These are phyloP conservation scores for Lerista edwardsae DNA, from an alignment of 2,797 vertebrate genomes.

Conservation along the genomic window DNA sequence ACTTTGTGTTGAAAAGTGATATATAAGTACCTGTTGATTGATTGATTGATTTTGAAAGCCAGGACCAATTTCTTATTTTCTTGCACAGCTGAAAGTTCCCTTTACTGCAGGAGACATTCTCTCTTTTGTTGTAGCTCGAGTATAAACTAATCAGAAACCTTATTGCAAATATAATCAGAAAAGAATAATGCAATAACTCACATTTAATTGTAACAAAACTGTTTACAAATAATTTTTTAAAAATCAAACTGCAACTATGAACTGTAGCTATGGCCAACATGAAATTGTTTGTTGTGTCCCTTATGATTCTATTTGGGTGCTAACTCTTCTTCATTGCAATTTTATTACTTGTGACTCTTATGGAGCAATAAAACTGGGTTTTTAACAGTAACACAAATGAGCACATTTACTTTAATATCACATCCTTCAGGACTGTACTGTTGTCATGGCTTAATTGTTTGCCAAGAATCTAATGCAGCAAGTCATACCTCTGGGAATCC, in stretches of 20 bases:
- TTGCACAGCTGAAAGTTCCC: not conserved
- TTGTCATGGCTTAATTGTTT: not conserved
- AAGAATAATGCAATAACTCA: not conserved
- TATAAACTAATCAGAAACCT: not conserved
- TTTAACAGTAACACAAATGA: not conserved
- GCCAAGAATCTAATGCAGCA: not conserved
- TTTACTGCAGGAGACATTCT: not conserved
- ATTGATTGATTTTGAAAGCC: not conserved
- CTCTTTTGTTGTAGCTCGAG: not conserved
- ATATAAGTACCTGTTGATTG: too few species aligned
- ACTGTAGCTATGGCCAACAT: not conserved
- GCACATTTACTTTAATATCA: constrained; percentile 3
- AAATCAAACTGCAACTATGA: not conserved
- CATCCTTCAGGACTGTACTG: not conserved
- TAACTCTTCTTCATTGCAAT: constrained; percentile 6
- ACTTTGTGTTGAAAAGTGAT: too few species aligned
- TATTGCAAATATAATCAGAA: not conserved
- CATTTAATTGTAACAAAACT: too few species aligned
- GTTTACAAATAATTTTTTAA: too few species aligned
- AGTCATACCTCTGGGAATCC: not conserved
- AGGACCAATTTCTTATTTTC: not conserved
- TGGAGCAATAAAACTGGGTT: not conserved
- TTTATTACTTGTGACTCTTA: not conserved
- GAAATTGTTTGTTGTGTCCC: not conserved
- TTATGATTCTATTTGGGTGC: not conserved